phyloP scores from a whole-genome alignment of 2,113 vertebrate species.

The Epinephelus fuscoguttatus region DNA sequence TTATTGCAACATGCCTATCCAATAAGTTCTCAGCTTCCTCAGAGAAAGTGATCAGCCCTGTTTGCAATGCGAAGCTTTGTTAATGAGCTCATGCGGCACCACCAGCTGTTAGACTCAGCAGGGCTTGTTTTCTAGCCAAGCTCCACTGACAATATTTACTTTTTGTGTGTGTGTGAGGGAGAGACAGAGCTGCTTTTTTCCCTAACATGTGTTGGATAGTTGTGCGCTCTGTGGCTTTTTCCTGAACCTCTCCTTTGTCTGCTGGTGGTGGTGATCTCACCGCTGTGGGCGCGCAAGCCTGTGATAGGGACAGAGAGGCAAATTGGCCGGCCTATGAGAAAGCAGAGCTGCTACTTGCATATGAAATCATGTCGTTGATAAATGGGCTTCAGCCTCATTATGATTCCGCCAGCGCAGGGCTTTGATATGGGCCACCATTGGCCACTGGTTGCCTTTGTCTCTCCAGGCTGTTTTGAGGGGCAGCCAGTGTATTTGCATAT shows the following conservation, averaged over 20 bases:
- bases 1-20: not conserved
- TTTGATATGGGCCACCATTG: conserved; percentile 67
- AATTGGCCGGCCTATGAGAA: conserved; percentile 65
- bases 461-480: conserved; percentile 29
- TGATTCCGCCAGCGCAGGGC: conserved; percentile 62
- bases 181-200: not conserved
- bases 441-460: conserved; percentile 80
- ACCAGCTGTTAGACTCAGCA: conserved; percentile 51
- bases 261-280: conserved; percentile 75
- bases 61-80: conserved; percentile 28
- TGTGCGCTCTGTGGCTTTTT: not conserved
- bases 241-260: conserved; percentile 68
- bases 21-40: not conserved
- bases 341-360: conserved; percentile 70
- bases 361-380: conserved; percentile 77
- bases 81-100: conserved; percentile 56
- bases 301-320: conserved; percentile 51
- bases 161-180: not conserved
- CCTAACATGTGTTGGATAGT: conserved; percentile 13
- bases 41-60: conserved; percentile 54
- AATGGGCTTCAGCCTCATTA: conserved; percentile 71
- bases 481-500: conserved; percentile 65
- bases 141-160: conserved; percentile 44
- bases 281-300: conserved; percentile 38
- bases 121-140: conserved; percentile 26